Base-by-base conservation (phyloP, 2,797 vertebrate species). In the Pseudomugil gertrudae region DNA sequence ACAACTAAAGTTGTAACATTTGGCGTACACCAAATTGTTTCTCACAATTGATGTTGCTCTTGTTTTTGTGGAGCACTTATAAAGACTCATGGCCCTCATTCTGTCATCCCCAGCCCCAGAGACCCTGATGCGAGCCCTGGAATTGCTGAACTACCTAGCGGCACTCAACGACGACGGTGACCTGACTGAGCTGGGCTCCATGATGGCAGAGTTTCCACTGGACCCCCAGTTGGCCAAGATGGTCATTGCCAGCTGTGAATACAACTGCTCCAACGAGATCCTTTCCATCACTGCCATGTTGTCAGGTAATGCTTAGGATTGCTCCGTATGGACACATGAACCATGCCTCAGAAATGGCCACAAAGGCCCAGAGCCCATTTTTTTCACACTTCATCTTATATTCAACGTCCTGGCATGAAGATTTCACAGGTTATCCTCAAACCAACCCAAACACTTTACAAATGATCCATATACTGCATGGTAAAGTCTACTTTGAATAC, bases 211-310 rank as follows among this genome's bases (percentile, higher is more conserved):
- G 88, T 98, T 98, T 88, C 97, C 96, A 54, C 72, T 98, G 86
- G 96, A 99, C 90, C 97, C 97, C 69, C 97, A 98, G 84, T 94
- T 99, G 84, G 97, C 97, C 93, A 99, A 98, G 95, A 97, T 98
- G 96, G 96, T 98, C 93, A 98, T 99, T 86, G 96, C 96, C 92
- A 98, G 96, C 94, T 99, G 97, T 84, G 97, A 99, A 86, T 98
- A 96, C 95, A 98, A 98, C 95, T 99, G 97, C 90, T 99, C 96
- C 90, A 98, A 98, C 75, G 97, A 99, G 95, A 89, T 98, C 93
- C 96, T 99, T 75, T 97, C 97, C 91, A 98, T 99, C 94, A 98
- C 97, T 76, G 96, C 97, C 89, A 98, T 98, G 97, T 93, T 99
- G 95, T 98, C 98, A 99, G 96, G 97, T 98, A 98, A 98, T 94